These are phyloP conservation scores for Polydrusus pterygomalis DNA, from an alignment of 2,888 invertebrate species.

Conservation along the genomic window DNA sequence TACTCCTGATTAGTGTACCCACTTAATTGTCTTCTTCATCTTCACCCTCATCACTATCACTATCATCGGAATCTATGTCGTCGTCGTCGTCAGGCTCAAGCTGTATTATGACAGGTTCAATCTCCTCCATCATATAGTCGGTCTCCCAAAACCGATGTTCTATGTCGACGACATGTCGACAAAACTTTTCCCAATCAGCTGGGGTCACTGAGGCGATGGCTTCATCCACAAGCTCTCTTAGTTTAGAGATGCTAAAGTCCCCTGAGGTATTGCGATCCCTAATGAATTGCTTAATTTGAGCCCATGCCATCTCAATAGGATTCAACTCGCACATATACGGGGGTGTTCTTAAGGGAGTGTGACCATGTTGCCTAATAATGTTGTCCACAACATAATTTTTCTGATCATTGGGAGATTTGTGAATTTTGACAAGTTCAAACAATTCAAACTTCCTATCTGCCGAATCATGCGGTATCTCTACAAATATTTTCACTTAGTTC, in stretches of 20 bases:
- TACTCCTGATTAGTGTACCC: too few species aligned
- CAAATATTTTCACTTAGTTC: too few species aligned
- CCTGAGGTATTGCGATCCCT: slow-evolving; percentile 27
- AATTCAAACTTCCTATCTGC: neutral
- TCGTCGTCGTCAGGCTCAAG: neutral
- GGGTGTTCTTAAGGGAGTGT: slow-evolving; percentile 17
- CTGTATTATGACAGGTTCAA: slow-evolving; percentile 15
- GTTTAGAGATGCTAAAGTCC: neutral
- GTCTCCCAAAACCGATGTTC: slow-evolving; percentile 27
- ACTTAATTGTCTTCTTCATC: too few species aligned
- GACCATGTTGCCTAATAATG: slow-evolving; percentile 1
- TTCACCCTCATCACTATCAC: too few species aligned
- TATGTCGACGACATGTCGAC: neutral
- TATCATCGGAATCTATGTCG: neutral
- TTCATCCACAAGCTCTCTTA: neutral
- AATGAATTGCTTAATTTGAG: slow-evolving; percentile 22
- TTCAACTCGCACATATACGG: slow-evolving; percentile 29
- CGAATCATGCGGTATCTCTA: slow-evolving; percentile 26
- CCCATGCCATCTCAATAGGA: slow-evolving; percentile 32
- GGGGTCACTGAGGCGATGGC: neutral
- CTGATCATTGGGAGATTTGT: slow-evolving; percentile 16
- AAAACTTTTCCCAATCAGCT: slow-evolving; percentile 24
- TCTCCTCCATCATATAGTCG: slow-evolving; percentile 21
- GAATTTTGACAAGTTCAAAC: slow-evolving; percentile 3
- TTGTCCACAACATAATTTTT: slow-evolving; percentile 20